phyloP scores from a whole-genome alignment of 2,888 invertebrate genomes.

The Drosophila heteroneura region DNA sequence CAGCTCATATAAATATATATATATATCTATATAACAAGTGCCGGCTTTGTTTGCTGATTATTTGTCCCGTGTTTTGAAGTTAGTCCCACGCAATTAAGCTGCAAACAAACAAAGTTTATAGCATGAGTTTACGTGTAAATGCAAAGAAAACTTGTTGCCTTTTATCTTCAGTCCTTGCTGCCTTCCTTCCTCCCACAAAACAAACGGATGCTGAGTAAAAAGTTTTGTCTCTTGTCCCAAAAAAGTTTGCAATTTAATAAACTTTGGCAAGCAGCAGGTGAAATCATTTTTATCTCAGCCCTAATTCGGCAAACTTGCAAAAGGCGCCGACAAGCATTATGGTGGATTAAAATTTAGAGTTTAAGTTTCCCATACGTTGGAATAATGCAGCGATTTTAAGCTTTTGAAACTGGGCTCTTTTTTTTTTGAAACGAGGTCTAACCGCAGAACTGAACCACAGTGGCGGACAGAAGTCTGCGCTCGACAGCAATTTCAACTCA shows the following conservation, averaged over 20 bases:
- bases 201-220: constrained; percentile 49
- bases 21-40: constrained; percentile 14
- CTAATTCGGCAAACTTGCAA: constrained; percentile 3
- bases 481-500: neutral
- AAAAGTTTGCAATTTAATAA: constrained; percentile 50
- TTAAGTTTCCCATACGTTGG: neutral
- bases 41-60: constrained; percentile 43
- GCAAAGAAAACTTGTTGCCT: constrained; percentile 71
- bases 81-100: constrained; percentile 69
- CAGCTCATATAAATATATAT: constrained; percentile 3
- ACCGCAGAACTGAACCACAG: neutral
- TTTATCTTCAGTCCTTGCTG: constrained; percentile 18
- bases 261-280: constrained; percentile 30
- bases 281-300: constrained; percentile 9
- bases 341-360: neutral
- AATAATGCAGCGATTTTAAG: neutral
- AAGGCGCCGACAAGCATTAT: neutral
- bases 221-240: constrained; percentile 48
- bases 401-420: neutral
- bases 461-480: neutral
- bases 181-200: constrained; percentile 8
- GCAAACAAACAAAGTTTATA: constrained; percentile 66
- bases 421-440: neutral
- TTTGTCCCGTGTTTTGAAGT: constrained; percentile 24
- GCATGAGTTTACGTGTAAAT: constrained; percentile 56